Evolutionary conservation across 2,797 vertebrate species (phyloP).

Genomic region (Platalea minor): DNA sequence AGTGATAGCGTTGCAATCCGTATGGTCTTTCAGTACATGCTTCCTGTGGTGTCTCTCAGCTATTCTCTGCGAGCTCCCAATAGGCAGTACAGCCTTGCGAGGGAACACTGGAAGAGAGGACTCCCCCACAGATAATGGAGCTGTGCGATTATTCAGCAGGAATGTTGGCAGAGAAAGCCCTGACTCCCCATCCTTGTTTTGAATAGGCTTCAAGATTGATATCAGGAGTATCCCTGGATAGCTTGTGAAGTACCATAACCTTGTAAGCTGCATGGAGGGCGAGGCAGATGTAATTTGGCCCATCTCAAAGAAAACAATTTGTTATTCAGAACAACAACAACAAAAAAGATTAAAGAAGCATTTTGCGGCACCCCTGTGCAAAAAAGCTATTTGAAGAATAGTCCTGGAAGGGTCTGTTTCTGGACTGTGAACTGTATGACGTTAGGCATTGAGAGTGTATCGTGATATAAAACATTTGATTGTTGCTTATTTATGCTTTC

Average conservation of each 20-base stretch:
- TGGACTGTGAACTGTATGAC: background rate
- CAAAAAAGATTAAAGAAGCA: background rate
- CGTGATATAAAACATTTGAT: background rate
- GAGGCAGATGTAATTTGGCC: conserved; percentile 45
- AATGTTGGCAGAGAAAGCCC: conserved; percentile 69
- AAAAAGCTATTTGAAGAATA: background rate
- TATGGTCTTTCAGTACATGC: conserved; percentile 21
- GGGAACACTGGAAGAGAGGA: conserved; percentile 17
- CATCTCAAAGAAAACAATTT: conserved; percentile 62
- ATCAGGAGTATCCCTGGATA: conserved; percentile 61
- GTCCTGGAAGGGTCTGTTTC: background rate
- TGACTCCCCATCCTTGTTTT: conserved; percentile 61
- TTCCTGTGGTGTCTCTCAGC: conserved; percentile 50
- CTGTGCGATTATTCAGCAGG: conserved; percentile 69
- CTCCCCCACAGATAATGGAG: conserved; percentile 69
- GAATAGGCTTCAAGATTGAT: conserved; percentile 71
- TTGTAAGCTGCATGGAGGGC: background rate
- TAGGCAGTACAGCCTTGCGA: background rate
- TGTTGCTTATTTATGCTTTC: background rate
- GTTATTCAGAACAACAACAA: conserved; percentile 52
- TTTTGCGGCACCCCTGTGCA: background rate
- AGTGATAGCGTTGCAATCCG: conserved; percentile 38
- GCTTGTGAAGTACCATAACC: conserved; percentile 23
- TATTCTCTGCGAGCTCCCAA: conserved; percentile 25
- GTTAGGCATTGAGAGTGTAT: background rate